Evolutionary conservation across 2,113 vertebrate genomes (phyloP), one percentile per base, ranked within the genome.

Genomic region (Zosterops japonicus): DNA sequence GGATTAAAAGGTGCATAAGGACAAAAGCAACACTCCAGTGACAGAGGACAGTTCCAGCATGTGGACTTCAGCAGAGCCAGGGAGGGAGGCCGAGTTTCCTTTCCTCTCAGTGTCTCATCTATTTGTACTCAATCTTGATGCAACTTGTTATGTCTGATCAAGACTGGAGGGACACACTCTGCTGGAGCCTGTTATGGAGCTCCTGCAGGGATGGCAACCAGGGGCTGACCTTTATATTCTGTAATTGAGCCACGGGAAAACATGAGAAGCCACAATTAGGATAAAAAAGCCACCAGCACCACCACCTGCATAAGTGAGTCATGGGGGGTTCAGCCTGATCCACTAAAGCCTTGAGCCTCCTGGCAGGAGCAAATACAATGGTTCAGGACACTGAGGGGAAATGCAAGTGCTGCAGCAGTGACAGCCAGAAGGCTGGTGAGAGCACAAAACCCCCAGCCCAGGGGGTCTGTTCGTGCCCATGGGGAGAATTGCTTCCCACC

Each of bases 381-480:
- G 61, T 11, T 81, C 65, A 85, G 36, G 47, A 25, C 28, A 18
- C 16, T 0, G 1, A n/a, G 20, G 24, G 29, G 35, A 61, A 70
- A 71, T 1, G 3, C 65, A 67, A 21, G 22, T 4, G 1, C 55
- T 79, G 56, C 56, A 63, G 31, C 59, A 69, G 53, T 0, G 0
- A 50, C 35, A 63, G 47, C 59, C 6, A 0, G 53, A 50, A 52
- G 56, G 25, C 11, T 1, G 3, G 11, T 6, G 14, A 52, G n/a
- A 33, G 27, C 22, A 19, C 9, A 63, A 85, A 85, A 8, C 13
- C 31, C 76, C 22, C 70, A 56, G 57, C n/a, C 53, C 60, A 29
- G 52, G 31, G 31, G 46, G 2, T 50, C 29, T 52, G 44, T 59
- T 49, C 1, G 0, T 44, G 42, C 20, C 39, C 1, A 0, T 5